Evolutionary conservation across 2,797 vertebrate species (phyloP), one percentile per base, ranked within the genome.

Genomic region (Mormyrops boulengeri): DNA sequence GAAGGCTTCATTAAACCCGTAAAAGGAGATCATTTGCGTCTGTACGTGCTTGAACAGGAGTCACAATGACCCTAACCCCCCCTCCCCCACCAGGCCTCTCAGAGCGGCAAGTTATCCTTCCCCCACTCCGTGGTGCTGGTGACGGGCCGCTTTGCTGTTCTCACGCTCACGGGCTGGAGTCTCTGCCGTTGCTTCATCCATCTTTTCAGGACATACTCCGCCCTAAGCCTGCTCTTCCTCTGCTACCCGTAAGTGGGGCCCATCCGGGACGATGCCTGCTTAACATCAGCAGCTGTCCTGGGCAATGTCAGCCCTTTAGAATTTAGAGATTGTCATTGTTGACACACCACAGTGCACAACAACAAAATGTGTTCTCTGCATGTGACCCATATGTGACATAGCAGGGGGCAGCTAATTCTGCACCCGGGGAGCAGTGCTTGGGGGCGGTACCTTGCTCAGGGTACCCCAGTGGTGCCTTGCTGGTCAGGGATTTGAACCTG

Each of bases 151-250:
- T 99, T 99, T 87, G 97, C 97, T 1, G 97, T 99, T 90, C 96
- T 99, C 49, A 99, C 98, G 0, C 97, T 98, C 91, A 98, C 98
- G 0, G 98, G 97, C 91, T 99, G 99, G 98, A 99, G 97, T 90
- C 93, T 99, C 92, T 99, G 98, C 88, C 97, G 97, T 12, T 98
- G 97, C 26, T 96, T 99, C 91, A 98, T 99, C 93, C 97, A 99
- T 93, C 97, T 99, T 85, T 99, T 98, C 96, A 97, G 98, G 93
- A 97, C 97, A 0, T 99, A 99, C 93, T 99, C 98, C 0, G 96
- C 99, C 90, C 97, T 99, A 89, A 99, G 98, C 92, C 96, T 99
- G 91, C 97, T 99, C 88, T 99, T 99, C 94, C 97, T 99, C 85
- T 99, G 98, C 94, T 99, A 99, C 93, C 99, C 99, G 99, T 99